phyloP scores from a whole-genome alignment of 1,140 invertebrate species.

The Lordiphosa collinella region DNA sequence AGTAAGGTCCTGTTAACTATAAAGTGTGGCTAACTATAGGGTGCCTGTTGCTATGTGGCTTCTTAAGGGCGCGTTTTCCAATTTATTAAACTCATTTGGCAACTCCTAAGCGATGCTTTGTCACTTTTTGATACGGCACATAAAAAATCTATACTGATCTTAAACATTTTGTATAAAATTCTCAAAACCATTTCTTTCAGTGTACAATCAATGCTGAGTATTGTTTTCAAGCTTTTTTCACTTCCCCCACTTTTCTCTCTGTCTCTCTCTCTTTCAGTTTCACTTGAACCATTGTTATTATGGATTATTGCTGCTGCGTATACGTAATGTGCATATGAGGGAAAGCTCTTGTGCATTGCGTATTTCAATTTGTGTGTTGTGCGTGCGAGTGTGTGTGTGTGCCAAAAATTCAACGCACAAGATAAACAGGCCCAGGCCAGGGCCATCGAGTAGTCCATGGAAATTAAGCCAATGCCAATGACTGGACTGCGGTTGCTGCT shows the following conservation, averaged over 20 bases:
- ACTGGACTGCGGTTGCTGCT: conserved; percentile 68
- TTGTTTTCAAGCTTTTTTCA: conserved; percentile 44
- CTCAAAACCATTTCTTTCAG: background rate
- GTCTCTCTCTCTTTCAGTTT: background rate
- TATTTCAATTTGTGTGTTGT: conserved; percentile 51
- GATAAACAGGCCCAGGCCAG: conserved; percentile 32
- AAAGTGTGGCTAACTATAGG: too few species aligned
- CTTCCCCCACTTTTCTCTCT: too few species aligned
- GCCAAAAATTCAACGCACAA: conserved; percentile 50
- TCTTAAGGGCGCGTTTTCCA: too few species aligned
- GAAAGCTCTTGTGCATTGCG: conserved; percentile 40
- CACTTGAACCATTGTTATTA: conserved; percentile 59
- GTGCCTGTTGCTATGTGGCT: too few species aligned
- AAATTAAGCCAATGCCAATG: conserved; percentile 73
- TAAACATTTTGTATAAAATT: too few species aligned
- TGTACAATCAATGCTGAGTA: conserved; percentile 63
- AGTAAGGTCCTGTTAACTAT: too few species aligned
- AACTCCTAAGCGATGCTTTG: too few species aligned
- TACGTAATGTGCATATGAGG: conserved; percentile 33
- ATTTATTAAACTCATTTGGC: too few species aligned
- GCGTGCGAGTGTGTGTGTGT: background rate
- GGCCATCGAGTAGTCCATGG: conserved; percentile 41
- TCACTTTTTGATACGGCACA: too few species aligned
- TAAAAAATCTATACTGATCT: too few species aligned
- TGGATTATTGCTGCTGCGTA: conserved; percentile 56